Conservation (phyloP, 2,113 vertebrate genomes). For the Prolemur simus region DNA sequence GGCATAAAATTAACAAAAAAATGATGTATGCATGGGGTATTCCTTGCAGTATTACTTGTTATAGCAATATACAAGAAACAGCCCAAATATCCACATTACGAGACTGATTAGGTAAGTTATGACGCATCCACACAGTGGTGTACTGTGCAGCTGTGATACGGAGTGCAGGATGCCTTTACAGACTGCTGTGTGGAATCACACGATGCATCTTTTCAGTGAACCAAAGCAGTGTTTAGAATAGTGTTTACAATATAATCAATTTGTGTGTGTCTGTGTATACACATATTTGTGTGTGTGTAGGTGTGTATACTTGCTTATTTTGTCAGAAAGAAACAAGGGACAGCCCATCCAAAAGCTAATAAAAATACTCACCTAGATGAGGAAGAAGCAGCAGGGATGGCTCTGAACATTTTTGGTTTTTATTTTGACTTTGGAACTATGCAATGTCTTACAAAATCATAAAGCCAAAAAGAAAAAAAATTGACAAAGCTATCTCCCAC, state of each 20-base stretch:
- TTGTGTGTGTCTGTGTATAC: neutral
- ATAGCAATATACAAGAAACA: neutral
- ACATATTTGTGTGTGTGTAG: accelerated
- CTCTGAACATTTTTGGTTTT: neutral
- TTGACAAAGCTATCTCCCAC: neutral
- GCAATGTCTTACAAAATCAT: neutral
- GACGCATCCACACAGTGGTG: neutral
- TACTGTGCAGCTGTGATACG: neutral
- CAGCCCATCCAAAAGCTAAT: neutral
- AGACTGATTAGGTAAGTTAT: neutral
- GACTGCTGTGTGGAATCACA: neutral
- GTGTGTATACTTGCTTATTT: neutral
- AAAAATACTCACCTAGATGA: neutral
- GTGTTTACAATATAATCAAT: neutral
- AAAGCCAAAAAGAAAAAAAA: neutral
- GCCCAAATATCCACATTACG: neutral
- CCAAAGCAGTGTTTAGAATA: neutral
- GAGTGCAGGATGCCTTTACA: neutral
- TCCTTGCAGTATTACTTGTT: neutral
- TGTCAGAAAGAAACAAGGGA: neutral
- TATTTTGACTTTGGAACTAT: neutral
- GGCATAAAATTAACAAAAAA: slow-evolving; percentile 2
- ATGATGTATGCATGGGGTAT: neutral
- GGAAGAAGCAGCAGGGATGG: neutral
- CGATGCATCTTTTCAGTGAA: neutral